Conservation (phyloP, 2,797 vertebrate genomes). For the Pampus argenteus region DNA sequence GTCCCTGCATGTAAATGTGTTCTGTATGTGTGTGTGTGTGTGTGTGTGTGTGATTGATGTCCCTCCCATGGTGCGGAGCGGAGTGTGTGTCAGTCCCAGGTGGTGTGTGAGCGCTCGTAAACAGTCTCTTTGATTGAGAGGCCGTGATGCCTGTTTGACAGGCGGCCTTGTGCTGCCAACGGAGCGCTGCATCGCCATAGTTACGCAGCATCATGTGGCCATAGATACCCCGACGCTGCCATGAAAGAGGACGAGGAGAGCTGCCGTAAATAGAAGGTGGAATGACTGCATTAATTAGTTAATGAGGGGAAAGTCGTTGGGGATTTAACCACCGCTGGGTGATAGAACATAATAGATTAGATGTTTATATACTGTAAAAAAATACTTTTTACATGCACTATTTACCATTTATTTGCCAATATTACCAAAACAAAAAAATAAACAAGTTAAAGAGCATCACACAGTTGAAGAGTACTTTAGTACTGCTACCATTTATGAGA, state of each 20-base stretch:
- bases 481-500: too few species aligned
- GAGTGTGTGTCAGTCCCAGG: conserved; percentile 74
- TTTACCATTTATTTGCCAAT: too few species aligned
- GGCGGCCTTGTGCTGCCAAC: conserved; percentile 71
- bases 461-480: too few species aligned
- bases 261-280: conserved; percentile 14
- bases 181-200: conserved; percentile 61
- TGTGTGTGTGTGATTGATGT: conserved; percentile 49
- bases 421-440: too few species aligned
- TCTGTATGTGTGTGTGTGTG: conserved; percentile 8
- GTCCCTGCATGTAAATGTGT: conserved; percentile 8
- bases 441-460: too few species aligned
- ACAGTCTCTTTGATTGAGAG: conserved; percentile 75
- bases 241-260: conserved; percentile 12
- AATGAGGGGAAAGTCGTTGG: conserved; percentile 26
- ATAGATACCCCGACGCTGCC: conserved; percentile 16
- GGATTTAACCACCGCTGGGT: not conserved
- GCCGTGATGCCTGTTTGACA: conserved; percentile 67
- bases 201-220: conserved; percentile 50
- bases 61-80: conserved; percentile 39
- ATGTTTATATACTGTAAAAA: conserved; percentile 4
- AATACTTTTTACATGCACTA: too few species aligned
- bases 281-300: conserved; percentile 43
- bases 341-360: conserved; percentile 10
- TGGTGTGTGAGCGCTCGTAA: conserved; percentile 64